These are phyloP conservation scores for Coreoperca whiteheadi DNA, from an alignment of 2,113 vertebrate species.

Conservation along the genomic window DNA sequence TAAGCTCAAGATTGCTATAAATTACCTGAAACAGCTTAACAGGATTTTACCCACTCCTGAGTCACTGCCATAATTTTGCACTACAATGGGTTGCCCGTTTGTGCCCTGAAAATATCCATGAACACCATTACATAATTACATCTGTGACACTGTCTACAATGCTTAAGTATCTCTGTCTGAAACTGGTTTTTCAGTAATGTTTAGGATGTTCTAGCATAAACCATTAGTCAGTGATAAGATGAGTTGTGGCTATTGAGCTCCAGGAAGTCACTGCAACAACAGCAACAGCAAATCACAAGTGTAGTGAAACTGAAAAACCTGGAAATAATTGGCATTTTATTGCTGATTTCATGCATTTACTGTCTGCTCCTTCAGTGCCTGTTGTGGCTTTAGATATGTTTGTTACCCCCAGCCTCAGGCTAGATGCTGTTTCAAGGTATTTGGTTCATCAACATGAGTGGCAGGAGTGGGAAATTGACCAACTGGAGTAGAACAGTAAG, in stretches of 20 bases:
- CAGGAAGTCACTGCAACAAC: conserved; percentile 17
- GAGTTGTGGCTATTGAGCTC: conserved; percentile 31
- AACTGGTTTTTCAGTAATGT: conserved; percentile 2
- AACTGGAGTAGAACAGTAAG: neutral
- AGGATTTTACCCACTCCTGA: neutral
- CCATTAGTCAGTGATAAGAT: conserved; percentile 21
- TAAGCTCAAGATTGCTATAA: neutral
- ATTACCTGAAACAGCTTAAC: neutral
- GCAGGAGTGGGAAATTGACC: conserved; percentile 27
- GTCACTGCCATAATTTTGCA: neutral
- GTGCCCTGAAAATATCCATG: neutral
- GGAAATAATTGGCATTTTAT: conserved; percentile 60
- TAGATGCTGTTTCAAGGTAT: conserved; percentile 44
- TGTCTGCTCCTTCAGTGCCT: conserved; percentile 29
- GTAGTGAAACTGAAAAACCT: conserved; percentile 48
- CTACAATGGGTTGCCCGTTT: neutral
- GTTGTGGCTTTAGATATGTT: conserved; percentile 12
- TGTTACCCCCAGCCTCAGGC: conserved; percentile 16
- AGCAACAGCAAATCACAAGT: conserved; percentile 34
- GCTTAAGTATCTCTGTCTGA: conserved; percentile 6
- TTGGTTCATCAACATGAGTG: conserved; percentile 54
- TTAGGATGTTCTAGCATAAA: conserved; percentile 23
- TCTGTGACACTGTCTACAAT: neutral
- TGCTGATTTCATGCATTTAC: conserved; percentile 50
- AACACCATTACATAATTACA: neutral